These are phyloP conservation scores for Loris lydekkerianus DNA, from an alignment of 2,797 vertebrate species.

Conservation along the genomic window DNA sequence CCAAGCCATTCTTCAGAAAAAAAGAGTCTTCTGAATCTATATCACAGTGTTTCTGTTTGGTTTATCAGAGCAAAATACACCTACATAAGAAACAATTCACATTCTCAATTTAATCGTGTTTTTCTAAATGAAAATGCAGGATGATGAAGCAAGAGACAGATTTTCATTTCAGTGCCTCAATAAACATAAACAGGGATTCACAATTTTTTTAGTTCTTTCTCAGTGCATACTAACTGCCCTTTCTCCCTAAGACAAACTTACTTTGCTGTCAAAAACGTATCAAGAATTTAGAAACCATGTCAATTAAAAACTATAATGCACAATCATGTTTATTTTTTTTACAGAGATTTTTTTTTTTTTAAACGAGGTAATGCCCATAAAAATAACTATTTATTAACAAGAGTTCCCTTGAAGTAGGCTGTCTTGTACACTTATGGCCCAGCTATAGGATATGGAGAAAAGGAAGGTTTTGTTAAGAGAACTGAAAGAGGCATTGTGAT, in stretches of 20 bases:
- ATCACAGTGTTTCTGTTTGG: constrained; percentile 57
- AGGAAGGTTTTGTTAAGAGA: background rate
- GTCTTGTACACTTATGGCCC: background rate
- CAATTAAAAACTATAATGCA: constrained; percentile 51
- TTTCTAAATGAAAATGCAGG: constrained; percentile 32
- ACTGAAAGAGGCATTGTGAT: background rate
- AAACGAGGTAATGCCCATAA: constrained; percentile 29
- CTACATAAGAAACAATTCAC: constrained; percentile 49
- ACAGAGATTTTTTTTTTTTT: background rate
- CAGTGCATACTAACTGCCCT: background rate
- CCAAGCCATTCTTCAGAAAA: constrained; percentile 43
- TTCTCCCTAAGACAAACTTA: constrained; percentile 32
- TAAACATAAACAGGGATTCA: background rate
- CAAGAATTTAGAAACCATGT: constrained; percentile 38
- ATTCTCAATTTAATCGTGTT: constrained; percentile 26
- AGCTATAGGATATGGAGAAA: background rate
- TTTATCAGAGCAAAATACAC: constrained; percentile 69
- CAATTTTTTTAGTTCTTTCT: constrained; percentile 38
- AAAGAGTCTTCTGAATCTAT: constrained; percentile 65
- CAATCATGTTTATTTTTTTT: constrained; percentile 37
- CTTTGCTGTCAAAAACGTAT: constrained; percentile 55
- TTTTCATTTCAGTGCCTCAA: background rate
- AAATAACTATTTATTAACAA: background rate
- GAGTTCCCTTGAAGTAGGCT: constrained; percentile 23
- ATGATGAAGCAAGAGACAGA: constrained; percentile 17